phyloP scores from a whole-genome alignment of 2,113 vertebrate genomes.

The Chloebia gouldiae region DNA sequence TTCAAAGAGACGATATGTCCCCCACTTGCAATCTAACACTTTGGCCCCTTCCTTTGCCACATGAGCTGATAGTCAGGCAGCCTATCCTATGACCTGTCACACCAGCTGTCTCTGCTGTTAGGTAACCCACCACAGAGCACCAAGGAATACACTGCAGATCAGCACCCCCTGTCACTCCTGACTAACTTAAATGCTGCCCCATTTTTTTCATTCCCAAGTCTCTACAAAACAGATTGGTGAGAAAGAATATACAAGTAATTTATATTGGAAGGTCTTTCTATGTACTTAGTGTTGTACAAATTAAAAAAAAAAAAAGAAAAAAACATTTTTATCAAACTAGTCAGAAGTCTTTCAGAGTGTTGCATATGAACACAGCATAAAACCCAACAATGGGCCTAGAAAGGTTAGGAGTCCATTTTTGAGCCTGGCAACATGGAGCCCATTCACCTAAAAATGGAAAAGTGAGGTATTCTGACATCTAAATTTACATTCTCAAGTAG shows the following conservation, averaged over 20 bases:
- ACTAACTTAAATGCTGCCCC: not conserved
- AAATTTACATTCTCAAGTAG: not conserved
- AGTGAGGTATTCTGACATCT: not conserved
- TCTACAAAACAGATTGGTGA: not conserved
- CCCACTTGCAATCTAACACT: constrained; percentile 15
- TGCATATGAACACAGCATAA: not conserved
- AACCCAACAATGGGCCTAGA: not conserved
- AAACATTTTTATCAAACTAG: not conserved
- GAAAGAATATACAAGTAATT: not conserved
- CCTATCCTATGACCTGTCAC: not conserved
- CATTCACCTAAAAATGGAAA: not conserved
- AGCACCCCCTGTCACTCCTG: not conserved
- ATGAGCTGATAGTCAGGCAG: not conserved
- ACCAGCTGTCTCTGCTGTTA: not conserved
- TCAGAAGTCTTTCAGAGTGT: not conserved
- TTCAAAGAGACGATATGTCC: not conserved
- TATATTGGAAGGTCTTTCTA: not conserved
- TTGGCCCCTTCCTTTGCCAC: constrained; percentile 12
- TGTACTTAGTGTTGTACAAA: not conserved
- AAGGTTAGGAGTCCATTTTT: not conserved
- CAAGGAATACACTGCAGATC: rapidly evolving
- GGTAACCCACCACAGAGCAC: rapidly evolving
- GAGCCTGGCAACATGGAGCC: not conserved
- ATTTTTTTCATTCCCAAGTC: not conserved
- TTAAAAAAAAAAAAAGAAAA: not conserved